Evolutionary conservation across 2,113 vertebrate genomes (phyloP).

Genomic region (cattle (Bos taurus)): DNA sequence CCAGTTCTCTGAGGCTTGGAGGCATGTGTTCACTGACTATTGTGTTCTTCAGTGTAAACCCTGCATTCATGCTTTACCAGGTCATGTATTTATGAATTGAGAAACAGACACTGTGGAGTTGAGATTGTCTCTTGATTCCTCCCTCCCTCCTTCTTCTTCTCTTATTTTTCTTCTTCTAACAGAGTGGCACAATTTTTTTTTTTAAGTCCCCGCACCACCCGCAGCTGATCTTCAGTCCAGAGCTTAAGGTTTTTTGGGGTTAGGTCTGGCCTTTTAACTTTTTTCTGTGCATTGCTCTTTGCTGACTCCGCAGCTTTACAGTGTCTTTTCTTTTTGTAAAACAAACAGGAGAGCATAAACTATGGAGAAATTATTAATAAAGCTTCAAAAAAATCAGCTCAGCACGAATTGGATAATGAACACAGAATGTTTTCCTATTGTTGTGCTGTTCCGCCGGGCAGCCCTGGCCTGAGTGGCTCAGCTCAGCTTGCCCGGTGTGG

Average conservation of each 20-base stretch:
- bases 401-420: slow-evolving; percentile 57
- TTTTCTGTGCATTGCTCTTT: slow-evolving; percentile 34
- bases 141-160: background rate
- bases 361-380: slow-evolving; percentile 67
- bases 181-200: background rate
- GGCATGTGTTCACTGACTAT: background rate
- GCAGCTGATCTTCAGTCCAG: background rate
- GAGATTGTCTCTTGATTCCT: background rate
- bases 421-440: slow-evolving; percentile 21
- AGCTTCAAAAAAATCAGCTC: slow-evolving; percentile 61
- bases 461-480: slow-evolving; percentile 60
- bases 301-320: slow-evolving; percentile 52
- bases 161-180: background rate
- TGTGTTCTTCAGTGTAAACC: background rate
- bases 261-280: background rate
- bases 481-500: slow-evolving; percentile 70
- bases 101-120: background rate
- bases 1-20: background rate
- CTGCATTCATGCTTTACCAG: background rate
- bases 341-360: slow-evolving; percentile 67
- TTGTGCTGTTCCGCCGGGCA: background rate
- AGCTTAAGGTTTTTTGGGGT: background rate
- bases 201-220: background rate
- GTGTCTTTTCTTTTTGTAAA: slow-evolving; percentile 31
- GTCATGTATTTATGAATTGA: background rate